Conservation (phyloP, 2,888 invertebrate species). For the Nezara viridula region DNA sequence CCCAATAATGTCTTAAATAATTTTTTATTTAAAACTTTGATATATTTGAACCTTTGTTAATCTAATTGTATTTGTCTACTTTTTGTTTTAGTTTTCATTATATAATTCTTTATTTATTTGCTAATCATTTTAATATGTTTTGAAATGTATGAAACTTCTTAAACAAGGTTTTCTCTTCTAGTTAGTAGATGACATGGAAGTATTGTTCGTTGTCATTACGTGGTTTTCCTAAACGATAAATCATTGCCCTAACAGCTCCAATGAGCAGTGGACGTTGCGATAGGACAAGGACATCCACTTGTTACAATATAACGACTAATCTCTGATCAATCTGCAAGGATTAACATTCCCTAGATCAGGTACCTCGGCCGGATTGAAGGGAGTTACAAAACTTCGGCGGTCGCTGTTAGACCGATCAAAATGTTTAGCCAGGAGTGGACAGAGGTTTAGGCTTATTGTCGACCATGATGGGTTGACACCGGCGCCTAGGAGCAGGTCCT, state of each 20-base stretch:
- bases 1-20: no score
- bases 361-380: background rate
- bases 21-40: no score
- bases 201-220: background rate
- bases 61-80: no score
- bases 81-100: no score
- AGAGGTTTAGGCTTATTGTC: constrained; percentile 5
- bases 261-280: background rate
- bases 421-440: constrained; percentile 15
- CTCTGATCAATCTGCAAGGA: background rate
- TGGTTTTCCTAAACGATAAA: background rate
- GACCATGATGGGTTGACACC: background rate
- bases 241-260: background rate
- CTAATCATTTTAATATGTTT: no score
- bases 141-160: no score
- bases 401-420: background rate
- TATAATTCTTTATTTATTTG: no score
- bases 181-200: no score
- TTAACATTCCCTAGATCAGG: background rate
- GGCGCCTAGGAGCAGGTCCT: constrained; percentile 9
- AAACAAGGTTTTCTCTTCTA: no score
- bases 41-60: no score
- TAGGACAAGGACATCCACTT: constrained; percentile 6
- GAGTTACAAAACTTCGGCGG: background rate
- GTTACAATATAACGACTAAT: background rate